Evolutionary conservation across 2,113 vertebrate species (phyloP).

Genomic region (Pelusios castaneus): DNA sequence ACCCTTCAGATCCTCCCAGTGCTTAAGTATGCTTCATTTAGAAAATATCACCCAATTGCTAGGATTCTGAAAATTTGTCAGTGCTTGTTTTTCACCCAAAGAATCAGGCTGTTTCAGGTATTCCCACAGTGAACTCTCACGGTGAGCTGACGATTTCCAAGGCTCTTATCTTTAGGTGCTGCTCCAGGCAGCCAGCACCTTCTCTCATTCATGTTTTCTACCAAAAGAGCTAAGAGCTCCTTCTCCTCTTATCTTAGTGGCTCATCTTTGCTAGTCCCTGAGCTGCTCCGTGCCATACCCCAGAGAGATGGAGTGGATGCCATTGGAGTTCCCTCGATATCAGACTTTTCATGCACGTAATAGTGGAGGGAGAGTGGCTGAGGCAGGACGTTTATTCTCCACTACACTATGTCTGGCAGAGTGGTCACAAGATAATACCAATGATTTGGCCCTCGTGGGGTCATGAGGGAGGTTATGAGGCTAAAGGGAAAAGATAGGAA

Average conservation of each 20-base stretch:
- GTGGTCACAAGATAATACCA: background rate
- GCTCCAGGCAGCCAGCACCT: background rate
- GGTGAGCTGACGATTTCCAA: background rate
- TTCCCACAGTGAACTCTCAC: background rate
- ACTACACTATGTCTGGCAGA: background rate
- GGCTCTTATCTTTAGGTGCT: background rate
- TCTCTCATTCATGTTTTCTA: accelerated
- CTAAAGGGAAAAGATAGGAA: background rate
- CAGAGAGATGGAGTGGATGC: background rate
- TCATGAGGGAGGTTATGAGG: background rate
- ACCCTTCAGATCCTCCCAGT: background rate
- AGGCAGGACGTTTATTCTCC: background rate
- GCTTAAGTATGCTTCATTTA: background rate
- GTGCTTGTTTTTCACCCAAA: background rate
- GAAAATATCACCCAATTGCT: background rate
- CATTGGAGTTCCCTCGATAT: background rate
- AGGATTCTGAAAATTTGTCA: background rate
- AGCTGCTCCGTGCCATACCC: accelerated
- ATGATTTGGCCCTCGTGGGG: background rate
- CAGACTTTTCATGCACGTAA: background rate
- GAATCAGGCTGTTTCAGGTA: background rate
- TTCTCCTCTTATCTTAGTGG: background rate
- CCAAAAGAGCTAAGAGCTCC: accelerated
- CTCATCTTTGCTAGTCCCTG: background rate
- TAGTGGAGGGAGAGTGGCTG: background rate